phyloP scores from a whole-genome alignment of 2,113 vertebrate species.

The Sitta europaea region DNA sequence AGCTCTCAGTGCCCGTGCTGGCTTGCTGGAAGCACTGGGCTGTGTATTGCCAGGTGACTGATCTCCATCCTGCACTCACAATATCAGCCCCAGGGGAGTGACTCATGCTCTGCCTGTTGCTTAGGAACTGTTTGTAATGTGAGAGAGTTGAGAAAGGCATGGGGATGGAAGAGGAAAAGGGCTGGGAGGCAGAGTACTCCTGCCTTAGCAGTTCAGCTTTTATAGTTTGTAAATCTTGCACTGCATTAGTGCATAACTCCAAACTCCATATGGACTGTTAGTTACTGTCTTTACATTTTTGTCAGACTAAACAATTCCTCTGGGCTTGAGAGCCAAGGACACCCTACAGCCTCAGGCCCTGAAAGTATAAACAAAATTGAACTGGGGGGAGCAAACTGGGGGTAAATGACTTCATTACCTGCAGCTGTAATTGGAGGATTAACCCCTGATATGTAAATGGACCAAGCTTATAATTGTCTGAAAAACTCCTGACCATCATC shows the following conservation, averaged over 20 bases:
- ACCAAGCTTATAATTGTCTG: background rate
- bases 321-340: rapidly evolving
- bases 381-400: background rate
- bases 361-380: background rate
- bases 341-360: rapidly evolving
- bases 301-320: no score
- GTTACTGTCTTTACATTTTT: background rate
- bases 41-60: background rate
- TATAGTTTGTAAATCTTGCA: rapidly evolving
- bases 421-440: no score
- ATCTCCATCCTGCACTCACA: background rate
- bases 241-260: background rate
- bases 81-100: background rate
- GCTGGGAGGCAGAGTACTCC: background rate
- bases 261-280: background rate
- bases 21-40: background rate
- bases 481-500: background rate
- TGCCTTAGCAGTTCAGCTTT: background rate
- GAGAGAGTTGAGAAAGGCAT: background rate
- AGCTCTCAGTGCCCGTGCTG: background rate
- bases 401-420: background rate
- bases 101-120: slow-evolving; percentile 24
- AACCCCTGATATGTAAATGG: background rate
- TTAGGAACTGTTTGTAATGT: background rate
- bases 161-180: background rate